Evolutionary conservation across 1,140 invertebrate genomes (phyloP).

Genomic region (Forficula auricularia): DNA sequence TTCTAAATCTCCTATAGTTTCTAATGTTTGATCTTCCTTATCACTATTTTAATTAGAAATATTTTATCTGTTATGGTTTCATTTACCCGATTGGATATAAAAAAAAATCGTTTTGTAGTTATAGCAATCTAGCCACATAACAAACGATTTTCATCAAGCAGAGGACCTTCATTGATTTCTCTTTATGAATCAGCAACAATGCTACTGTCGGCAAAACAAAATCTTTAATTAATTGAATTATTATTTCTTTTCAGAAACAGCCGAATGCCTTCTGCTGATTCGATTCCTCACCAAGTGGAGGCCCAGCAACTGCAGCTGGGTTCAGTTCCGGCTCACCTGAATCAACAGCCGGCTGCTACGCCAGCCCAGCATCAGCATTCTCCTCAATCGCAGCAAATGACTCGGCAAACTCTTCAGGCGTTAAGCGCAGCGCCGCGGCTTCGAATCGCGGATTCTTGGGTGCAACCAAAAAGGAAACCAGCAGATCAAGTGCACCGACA

Average conservation of each 20-base stretch:
- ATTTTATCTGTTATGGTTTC: no score
- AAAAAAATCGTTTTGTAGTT: no score
- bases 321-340: not conserved
- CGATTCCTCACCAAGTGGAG: constrained; percentile 27
- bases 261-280: constrained; percentile 39
- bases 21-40: no score
- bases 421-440: constrained; percentile 58
- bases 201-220: no score
- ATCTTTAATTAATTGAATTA: not conserved
- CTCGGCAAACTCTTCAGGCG: constrained; percentile 54
- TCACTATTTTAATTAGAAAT: no score
- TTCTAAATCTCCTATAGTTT: no score
- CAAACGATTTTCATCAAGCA: no score
- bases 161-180: no score
- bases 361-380: not conserved
- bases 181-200: no score
- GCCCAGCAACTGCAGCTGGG: constrained; percentile 1
- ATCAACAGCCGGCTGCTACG: not conserved
- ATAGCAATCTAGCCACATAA: no score
- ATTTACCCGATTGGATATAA: no score
- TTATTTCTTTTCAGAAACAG: constrained; percentile 31
- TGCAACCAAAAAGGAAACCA: constrained; percentile 44
- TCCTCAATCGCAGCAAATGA: constrained; percentile 40
- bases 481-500: constrained; percentile 28
- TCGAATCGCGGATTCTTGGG: constrained; percentile 50